Conservation (phyloP, 2,113 vertebrate species). For the Ariopsis seemanni region DNA sequence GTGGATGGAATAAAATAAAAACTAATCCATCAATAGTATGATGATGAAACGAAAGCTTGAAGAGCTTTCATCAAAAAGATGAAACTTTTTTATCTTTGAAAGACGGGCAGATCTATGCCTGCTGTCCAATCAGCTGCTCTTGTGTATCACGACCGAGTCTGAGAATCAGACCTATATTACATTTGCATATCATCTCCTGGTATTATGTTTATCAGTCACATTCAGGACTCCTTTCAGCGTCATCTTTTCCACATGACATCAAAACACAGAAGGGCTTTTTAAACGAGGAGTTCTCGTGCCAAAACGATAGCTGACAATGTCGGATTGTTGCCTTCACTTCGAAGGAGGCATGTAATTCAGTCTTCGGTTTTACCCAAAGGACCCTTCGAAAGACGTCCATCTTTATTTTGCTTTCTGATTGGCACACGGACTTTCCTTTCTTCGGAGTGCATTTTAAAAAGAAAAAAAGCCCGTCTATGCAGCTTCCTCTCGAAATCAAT, state of each 20-base stretch:
- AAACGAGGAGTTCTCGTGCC: background rate
- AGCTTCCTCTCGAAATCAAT: conserved; percentile 2
- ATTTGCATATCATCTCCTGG: background rate
- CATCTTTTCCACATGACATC: background rate
- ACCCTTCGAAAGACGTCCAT: background rate
- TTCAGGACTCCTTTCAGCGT: background rate
- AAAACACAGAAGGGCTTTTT: background rate
- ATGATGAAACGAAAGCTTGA: background rate
- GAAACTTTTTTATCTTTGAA: too few species aligned
- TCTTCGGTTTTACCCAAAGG: background rate
- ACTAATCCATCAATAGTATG: background rate
- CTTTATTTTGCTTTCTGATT: background rate
- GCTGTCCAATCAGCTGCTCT: background rate
- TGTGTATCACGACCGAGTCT: background rate
- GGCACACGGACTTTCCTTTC: background rate
- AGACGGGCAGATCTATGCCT: too few species aligned
- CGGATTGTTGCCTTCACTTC: background rate
- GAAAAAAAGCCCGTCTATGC: background rate
- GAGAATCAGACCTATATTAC: background rate
- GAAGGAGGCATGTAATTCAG: background rate
- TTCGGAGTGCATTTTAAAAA: background rate
- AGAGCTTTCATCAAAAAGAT: too few species aligned
- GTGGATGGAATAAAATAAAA: background rate
- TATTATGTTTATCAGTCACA: background rate
- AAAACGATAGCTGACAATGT: background rate